Evolutionary conservation across 2,113 vertebrate species (phyloP), one percentile per base, ranked within the genome.

Genomic region (Eonycteris spelaea): DNA sequence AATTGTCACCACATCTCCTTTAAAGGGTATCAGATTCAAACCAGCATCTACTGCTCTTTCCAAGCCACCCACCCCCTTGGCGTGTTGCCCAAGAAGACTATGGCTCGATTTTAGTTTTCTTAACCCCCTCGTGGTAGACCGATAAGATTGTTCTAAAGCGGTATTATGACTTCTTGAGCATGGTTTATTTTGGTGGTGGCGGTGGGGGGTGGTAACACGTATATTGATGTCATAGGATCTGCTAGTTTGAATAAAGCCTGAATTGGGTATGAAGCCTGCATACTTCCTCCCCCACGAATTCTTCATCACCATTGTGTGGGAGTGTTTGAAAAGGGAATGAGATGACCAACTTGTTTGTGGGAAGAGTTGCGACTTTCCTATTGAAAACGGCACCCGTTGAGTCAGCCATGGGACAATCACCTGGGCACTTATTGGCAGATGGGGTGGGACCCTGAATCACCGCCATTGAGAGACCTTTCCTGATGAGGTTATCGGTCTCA

Each of bases 371-470:
- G 90, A 70, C 74, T 97, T 97, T 87, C 53, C 53, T 91, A 18
- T 79, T 35, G 68, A 79, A 73, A 96, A 92, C 70, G 16, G 95
- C 80, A 96, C n/a, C 84, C 45, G 14, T 26, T 96, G 94, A 97
- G 57, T 96, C 90, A 93, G 94, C 91, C 2, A 0, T 24, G 48
- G 86, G 61, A 86, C 87, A 77, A 68, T 90, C 67, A 48, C 28
- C 43, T 53, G 38, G 38, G 82, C 28, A 4, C 38, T 79, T 53
- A 28, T 33, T 33, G 75, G 57, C 79, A 90, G 94, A 38, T 90
- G 59, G 43, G 92, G 95, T 6, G 5, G 68, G 55, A 40, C 74
- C 79, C 43, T 96, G 97, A 98, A 43, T 96, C 94, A 97, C 35
- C 0, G 3, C 1, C 38, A 24, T 9, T 6, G 33, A 35, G 63